These are phyloP conservation scores for Fulica atra DNA, from an alignment of 2,113 vertebrate species.

Conservation along the genomic window DNA sequence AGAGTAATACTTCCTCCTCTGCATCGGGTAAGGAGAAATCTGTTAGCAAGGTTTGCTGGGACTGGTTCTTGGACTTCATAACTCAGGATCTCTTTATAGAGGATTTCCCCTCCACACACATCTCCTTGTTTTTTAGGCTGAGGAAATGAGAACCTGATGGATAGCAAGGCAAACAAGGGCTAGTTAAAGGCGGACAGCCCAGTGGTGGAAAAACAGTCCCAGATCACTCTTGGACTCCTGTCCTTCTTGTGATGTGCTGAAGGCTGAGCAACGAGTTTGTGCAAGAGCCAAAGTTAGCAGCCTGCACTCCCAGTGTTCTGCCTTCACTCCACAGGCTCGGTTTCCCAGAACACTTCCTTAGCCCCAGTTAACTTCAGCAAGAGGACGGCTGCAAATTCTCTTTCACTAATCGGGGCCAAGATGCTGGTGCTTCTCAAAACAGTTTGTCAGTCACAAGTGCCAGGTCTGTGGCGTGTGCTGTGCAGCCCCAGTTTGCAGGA, in stretches of 20 bases:
- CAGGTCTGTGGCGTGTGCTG: neutral
- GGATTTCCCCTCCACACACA: too few relatives aligned
- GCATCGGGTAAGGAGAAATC: neutral
- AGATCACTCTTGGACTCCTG: neutral
- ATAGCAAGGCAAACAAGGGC: neutral
- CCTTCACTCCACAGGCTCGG: neutral
- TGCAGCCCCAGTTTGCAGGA: neutral
- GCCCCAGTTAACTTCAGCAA: neutral
- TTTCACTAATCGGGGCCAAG: neutral
- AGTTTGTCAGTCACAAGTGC: neutral
- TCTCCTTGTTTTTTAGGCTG: neutral
- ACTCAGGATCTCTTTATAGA: neutral
- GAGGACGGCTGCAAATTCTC: neutral
- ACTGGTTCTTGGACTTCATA: neutral
- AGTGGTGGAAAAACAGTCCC: neutral
- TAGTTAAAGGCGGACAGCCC: neutral
- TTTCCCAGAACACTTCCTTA: neutral
- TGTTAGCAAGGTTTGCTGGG: neutral
- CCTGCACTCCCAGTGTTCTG: neutral
- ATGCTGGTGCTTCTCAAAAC: conserved; percentile 2
- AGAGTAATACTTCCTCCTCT: neutral
- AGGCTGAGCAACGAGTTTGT: neutral
- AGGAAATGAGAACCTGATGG: neutral
- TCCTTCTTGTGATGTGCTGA: neutral
- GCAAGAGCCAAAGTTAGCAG: neutral